Percentiles rank a stretch among this genome's conserved stretches.
These are phyloP conservation scores for Cirrhinus molitorella DNA, from an alignment of 2,797 vertebrate species.

Conservation along the genomic window DNA sequence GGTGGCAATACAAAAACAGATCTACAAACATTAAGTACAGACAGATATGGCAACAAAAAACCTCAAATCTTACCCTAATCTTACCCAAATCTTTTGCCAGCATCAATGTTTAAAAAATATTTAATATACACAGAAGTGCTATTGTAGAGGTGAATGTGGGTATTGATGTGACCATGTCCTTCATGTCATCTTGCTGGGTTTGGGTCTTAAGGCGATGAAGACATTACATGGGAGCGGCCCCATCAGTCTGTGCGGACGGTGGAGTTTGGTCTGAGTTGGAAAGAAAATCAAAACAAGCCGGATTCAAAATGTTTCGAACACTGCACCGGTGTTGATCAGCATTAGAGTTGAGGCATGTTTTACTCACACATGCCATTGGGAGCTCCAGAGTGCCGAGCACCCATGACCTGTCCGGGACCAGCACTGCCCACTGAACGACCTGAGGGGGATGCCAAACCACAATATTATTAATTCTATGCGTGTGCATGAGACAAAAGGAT, in stretches of 20 bases:
- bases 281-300: constrained; percentile 1
- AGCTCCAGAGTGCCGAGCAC: constrained; percentile 51
- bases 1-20: constrained; percentile 53
- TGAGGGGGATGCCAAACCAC: constrained; percentile 8
- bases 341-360: neutral
- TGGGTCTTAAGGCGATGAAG: neutral
- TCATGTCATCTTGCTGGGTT: constrained; percentile 16
- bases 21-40: constrained; percentile 56
- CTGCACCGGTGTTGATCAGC: constrained; percentile 65
- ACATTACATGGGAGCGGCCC: constrained; percentile 59
- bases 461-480: constrained; percentile 42
- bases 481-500: constrained; percentile 65
- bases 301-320: neutral
- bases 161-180: constrained; percentile 8
- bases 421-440: constrained; percentile 43
- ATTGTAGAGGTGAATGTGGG: constrained; percentile 11
- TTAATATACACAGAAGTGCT: constrained; percentile 41
- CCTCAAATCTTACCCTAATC: constrained; percentile 30
- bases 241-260: constrained; percentile 80
- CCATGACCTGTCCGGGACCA: constrained; percentile 47
- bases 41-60: constrained; percentile 35
- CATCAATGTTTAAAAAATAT: constrained; percentile 33
- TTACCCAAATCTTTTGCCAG: too few species aligned
- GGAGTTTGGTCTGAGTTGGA: constrained; percentile 81
- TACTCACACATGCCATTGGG: constrained; percentile 64